These are phyloP conservation scores for Holocentrus rufus DNA, from an alignment of 2,797 vertebrate species.

Conservation along the genomic window DNA sequence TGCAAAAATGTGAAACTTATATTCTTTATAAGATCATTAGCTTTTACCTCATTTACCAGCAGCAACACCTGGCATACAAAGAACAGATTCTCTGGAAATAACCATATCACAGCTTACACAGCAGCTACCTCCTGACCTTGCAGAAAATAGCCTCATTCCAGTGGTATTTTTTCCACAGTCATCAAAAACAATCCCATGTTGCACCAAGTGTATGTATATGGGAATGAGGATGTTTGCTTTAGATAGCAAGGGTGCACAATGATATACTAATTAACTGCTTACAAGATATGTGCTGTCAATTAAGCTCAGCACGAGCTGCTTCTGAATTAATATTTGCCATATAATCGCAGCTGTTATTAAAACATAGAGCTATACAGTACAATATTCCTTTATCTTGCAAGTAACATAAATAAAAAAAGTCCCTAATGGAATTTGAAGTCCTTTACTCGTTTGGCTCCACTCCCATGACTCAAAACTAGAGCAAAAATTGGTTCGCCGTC, in stretches of 20 bases:
- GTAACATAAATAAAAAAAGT: constrained; percentile 11
- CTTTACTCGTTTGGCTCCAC: constrained; percentile 1
- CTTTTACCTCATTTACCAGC: background rate
- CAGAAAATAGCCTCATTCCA: background rate
- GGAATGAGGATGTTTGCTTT: background rate
- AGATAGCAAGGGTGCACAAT: background rate
- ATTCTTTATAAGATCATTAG: no score
- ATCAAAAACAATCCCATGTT: background rate
- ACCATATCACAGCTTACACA: no score
- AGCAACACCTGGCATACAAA: constrained; percentile 1
- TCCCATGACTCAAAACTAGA: constrained; percentile 26
- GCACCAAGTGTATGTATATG: background rate
- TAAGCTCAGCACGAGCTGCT: background rate
- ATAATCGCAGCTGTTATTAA: background rate
- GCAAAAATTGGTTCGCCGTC: constrained; percentile 30
- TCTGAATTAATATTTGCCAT: background rate
- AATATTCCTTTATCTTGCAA: constrained; percentile 1
- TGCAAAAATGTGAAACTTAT: no score
- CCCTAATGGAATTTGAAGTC: background rate
- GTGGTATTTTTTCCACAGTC: no score
- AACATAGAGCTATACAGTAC: background rate
- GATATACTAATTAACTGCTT: constrained; percentile 1
- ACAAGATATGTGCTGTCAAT: background rate
- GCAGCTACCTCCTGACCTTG: background rate
- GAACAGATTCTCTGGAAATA: no score